Base-by-base conservation (phyloP, 2,113 vertebrate genomes). In the Marmota monax region DNA sequence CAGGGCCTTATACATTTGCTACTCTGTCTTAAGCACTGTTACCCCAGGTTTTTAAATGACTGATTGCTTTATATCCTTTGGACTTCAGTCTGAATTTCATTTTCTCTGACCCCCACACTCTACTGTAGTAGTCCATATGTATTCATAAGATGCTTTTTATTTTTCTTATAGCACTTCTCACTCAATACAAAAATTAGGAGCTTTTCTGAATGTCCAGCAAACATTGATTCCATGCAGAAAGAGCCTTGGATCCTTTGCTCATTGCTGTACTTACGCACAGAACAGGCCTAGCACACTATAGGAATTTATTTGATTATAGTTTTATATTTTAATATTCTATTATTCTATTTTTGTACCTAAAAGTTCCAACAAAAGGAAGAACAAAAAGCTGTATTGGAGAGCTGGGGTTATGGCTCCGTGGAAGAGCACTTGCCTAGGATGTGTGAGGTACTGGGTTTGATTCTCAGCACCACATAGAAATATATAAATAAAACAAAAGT, bases 321-420 rank as follows among this genome's bases (percentile, higher is more conserved):
- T 65, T 70, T 69, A 13, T 53, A 51, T 29, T 72, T 74, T 45
- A 56, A 25, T n/a, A 23, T 22, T 73, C 25, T n/a, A 1, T 77
- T 74, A 20, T 83, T 58, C 9, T 45, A 34, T 25, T 86, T 78
- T 39, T 88, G 42, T 70, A 20, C 72, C 48, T 63, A 37, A 7
- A 73, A 13, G n/a, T 79, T 80, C 42, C 85, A 93, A 88, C 56
- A 72, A 56, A 87, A 83, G 91, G 79, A 69, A 79, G 72, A 88
- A 10, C 37, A 45, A 42, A 67, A 34, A 42, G 61, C 53, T 83
- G 25, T 63, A 27, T 27, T 63, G 9, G 23, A 63, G 61, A 22
- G 56, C 56, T 58, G 56, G 56, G 56, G 17, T 23, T 22, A 20
- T 22, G 56, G 56, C 56, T 58, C 56, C 7, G 56, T 58, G 20